Evolutionary conservation across 1,140 invertebrate genomes (phyloP).

Genomic region (Bicyclus anynana): DNA sequence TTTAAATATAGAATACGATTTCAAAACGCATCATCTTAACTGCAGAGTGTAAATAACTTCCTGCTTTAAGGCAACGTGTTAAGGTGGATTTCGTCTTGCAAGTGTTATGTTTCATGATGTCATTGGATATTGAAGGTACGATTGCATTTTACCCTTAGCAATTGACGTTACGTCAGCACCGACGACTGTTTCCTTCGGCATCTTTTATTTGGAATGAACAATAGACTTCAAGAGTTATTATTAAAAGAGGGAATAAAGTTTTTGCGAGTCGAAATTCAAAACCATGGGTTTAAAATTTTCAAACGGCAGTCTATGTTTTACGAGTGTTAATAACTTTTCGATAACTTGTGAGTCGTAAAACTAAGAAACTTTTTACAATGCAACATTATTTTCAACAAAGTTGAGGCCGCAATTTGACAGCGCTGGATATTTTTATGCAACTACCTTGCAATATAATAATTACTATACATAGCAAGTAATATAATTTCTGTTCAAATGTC

Average conservation of each 20-base stretch:
- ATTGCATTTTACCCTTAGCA: conserved; percentile 25
- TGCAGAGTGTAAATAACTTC: conserved; percentile 5
- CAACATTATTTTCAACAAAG: no score
- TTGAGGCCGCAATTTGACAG: no score
- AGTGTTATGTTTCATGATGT: background rate
- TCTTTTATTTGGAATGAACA: conserved; percentile 18
- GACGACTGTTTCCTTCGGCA: conserved; percentile 20
- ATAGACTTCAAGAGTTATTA: conserved; percentile 15
- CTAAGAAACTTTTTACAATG: no score
- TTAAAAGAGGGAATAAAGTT: conserved; percentile 1
- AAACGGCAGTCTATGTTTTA: no score
- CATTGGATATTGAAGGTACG: conserved; percentile 6
- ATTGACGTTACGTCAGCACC: conserved; percentile 22
- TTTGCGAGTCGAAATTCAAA: background rate
- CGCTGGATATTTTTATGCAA: no score
- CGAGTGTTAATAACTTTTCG: no score
- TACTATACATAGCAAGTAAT: no score
- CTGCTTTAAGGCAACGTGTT: background rate
- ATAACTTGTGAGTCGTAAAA: no score
- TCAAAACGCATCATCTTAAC: conserved; percentile 17
- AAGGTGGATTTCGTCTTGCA: background rate
- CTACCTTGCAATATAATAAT: no score
- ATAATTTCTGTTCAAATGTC: no score
- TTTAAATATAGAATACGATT: conserved; percentile 7
- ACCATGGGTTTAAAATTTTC: no score